Evolutionary conservation across 2,113 vertebrate species (phyloP).

Genomic region (Mixornis gularis): DNA sequence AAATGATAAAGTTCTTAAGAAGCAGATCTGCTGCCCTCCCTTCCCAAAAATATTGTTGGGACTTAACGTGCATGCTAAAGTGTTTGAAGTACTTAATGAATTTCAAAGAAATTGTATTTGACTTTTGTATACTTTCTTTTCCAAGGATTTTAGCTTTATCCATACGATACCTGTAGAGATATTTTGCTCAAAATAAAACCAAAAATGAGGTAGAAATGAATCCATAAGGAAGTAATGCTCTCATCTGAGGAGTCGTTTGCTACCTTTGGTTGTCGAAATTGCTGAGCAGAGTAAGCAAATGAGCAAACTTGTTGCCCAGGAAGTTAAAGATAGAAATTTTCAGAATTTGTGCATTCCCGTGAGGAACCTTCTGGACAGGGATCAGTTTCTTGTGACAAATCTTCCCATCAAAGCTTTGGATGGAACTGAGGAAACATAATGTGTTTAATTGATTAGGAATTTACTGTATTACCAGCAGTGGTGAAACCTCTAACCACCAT

Average conservation of each 20-base stretch:
- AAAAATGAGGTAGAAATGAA: background rate
- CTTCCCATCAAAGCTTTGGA: background rate
- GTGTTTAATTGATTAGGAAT: background rate
- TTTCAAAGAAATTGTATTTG: background rate
- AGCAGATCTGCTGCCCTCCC: background rate
- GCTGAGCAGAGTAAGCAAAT: background rate
- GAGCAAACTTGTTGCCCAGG: background rate
- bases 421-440: background rate
- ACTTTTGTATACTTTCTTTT: background rate
- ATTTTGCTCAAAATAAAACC: background rate
- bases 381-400: background rate
- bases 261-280: background rate
- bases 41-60: background rate
- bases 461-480: background rate
- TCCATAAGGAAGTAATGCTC: background rate
- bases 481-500: background rate
- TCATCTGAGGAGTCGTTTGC: background rate
- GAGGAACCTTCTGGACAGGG: background rate
- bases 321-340: background rate
- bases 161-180: background rate
- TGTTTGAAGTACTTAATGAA: background rate
- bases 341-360: background rate
- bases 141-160: background rate
- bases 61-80: background rate
- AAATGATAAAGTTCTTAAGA: background rate